phyloP scores from a whole-genome alignment of 2,888 invertebrate genomes.

The Tipula unca region DNA sequence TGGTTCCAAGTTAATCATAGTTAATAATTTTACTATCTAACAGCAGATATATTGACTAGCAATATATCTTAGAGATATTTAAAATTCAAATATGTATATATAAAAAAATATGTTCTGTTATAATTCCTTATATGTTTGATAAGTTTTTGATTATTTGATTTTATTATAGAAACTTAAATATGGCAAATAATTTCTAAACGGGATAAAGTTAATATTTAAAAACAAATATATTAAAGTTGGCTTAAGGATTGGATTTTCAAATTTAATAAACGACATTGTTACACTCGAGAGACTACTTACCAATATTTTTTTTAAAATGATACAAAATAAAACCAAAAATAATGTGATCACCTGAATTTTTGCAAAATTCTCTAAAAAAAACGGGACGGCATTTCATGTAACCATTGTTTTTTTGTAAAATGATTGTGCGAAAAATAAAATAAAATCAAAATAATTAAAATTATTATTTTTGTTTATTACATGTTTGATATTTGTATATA shows the following conservation, averaged over 20 bases:
- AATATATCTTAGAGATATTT: not conserved
- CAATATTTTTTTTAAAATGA: not conserved
- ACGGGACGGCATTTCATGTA: not conserved
- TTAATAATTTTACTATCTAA: not conserved
- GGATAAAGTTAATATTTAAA: not conserved
- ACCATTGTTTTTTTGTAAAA: not conserved
- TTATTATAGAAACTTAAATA: not conserved
- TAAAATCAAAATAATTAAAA: conserved; percentile 2
- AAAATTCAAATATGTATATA: not conserved
- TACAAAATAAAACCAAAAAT: not conserved
- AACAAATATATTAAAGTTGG: not conserved
- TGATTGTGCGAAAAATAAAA: not conserved
- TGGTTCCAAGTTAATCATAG: not conserved
- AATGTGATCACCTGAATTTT: not conserved
- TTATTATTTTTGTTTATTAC: not conserved
- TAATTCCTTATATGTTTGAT: not conserved
- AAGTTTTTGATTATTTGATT: not conserved
- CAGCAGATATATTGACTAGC: not conserved
- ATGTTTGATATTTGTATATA: not conserved
- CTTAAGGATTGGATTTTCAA: not conserved
- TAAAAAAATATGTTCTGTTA: not conserved
- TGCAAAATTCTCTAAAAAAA: not conserved
- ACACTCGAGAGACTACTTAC: not conserved
- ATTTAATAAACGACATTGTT: not conserved
- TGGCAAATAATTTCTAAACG: not conserved